Percentiles rank a stretch among this genome's conserved stretches.
These are phyloP conservation scores for Isoperla grammatica DNA, from an alignment of 2,888 invertebrate species.

Conservation along the genomic window DNA sequence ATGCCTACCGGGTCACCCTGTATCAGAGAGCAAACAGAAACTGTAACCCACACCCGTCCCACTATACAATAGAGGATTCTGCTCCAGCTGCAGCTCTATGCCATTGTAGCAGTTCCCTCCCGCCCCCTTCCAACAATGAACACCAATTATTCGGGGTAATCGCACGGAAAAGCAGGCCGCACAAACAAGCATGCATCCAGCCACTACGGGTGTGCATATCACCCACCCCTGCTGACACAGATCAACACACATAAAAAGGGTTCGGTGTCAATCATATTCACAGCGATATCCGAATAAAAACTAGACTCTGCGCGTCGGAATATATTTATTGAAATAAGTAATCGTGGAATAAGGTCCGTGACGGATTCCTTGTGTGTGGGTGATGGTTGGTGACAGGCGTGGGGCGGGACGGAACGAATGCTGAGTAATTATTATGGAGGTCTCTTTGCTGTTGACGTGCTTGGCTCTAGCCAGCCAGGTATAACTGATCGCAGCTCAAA, in stretches of 20 bases:
- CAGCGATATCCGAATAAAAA: no score
- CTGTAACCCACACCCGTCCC: not conserved
- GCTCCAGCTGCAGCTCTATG: conserved; percentile 5
- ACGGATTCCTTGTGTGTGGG: no score
- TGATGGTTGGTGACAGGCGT: no score
- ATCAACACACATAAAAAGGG: not conserved
- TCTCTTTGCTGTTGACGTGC: no score
- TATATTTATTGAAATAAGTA: no score
- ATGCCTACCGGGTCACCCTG: no score
- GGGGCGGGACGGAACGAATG: no score
- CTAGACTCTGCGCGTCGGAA: no score
- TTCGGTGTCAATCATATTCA: conserved; percentile 14
- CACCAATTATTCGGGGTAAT: conserved; percentile 30
- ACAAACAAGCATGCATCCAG: conserved; percentile 17
- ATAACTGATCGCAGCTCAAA: no score
- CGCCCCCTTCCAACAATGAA: conserved; percentile 24
- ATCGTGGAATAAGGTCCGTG: no score
- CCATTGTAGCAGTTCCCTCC: conserved; percentile 6
- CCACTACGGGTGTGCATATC: not conserved
- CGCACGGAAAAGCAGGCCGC: conserved; percentile 25
- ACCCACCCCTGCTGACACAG: conserved; percentile 5
- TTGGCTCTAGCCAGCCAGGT: no score
- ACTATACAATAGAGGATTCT: not conserved
- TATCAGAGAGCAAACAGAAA: not conserved
- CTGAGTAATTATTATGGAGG: no score